These are phyloP conservation scores for Deilephila elpenor DNA, from an alignment of 2,888 invertebrate species.

Conservation along the genomic window DNA sequence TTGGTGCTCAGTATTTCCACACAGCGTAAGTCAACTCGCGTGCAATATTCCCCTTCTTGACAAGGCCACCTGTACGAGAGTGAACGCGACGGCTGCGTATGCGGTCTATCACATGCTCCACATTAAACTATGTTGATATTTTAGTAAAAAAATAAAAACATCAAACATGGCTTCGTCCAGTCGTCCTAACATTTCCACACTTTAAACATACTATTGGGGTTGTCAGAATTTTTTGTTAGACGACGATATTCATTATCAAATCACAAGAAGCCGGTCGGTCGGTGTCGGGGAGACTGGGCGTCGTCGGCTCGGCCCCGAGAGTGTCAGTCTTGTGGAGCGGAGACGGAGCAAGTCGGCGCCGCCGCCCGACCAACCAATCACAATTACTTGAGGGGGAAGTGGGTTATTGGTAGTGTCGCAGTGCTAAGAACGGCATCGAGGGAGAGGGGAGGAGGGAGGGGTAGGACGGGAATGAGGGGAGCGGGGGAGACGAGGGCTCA, in stretches of 20 bases:
- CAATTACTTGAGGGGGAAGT: neutral
- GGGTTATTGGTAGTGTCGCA: neutral
- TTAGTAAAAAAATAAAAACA: conserved; percentile 32
- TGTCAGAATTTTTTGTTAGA: neutral
- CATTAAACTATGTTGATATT: conserved; percentile 17
- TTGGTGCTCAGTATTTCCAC: no score
- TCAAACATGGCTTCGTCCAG: conserved; percentile 3
- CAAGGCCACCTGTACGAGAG: no score
- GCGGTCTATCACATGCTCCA: conserved; percentile 18
- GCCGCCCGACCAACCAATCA: neutral
- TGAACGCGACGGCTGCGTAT: neutral
- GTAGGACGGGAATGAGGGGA: neutral
- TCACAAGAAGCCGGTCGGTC: neutral
- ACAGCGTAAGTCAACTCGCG: no score
- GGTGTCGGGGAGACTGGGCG: neutral
- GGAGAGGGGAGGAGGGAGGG: neutral
- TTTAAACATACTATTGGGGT: neutral
- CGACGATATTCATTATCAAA: neutral
- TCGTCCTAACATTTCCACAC: neutral
- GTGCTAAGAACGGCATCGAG: neutral
- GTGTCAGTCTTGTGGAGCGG: conserved; percentile 8
- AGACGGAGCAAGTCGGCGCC: neutral
- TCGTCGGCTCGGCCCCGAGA: neutral
- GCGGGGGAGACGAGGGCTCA: conserved; percentile 73
- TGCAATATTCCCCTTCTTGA: no score